phyloP scores from a whole-genome alignment of 2,797 vertebrate genomes.

The Sandelia bainsii region DNA sequence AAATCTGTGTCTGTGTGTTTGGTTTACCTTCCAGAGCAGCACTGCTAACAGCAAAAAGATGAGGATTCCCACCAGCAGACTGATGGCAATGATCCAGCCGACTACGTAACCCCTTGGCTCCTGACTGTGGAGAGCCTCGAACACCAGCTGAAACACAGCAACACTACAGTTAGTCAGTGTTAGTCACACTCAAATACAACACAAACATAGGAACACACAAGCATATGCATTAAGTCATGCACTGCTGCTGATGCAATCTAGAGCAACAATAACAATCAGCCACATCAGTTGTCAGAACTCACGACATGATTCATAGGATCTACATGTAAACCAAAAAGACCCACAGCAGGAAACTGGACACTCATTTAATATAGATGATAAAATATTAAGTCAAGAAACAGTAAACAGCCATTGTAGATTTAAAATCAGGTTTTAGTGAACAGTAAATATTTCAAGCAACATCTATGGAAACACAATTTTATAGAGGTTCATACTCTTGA shows the following conservation, averaged over 20 bases:
- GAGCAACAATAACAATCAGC: constrained; percentile 55
- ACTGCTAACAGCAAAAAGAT: constrained; percentile 97
- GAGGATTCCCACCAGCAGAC: constrained; percentile 97
- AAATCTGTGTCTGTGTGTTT: constrained; percentile 14
- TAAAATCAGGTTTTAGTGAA: neutral
- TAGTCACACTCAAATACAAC: constrained; percentile 44
- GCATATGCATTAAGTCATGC: constrained; percentile 52
- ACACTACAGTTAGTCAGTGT: constrained; percentile 41
- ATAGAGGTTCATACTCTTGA: no score
- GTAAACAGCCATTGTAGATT: neutral
- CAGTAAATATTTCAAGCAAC: neutral
- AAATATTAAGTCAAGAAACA: neutral
- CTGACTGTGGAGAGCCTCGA: constrained; percentile 98
- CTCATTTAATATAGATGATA: constrained; percentile 7
- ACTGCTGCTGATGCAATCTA: constrained; percentile 61
- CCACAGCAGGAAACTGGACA: neutral
- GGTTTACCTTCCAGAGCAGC: constrained; percentile 97
- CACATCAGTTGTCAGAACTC: constrained; percentile 11
- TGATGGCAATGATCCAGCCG: constrained; percentile 99
- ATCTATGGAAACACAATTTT: neutral
- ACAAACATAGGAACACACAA: constrained; percentile 32
- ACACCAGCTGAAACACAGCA: constrained; percentile 91
- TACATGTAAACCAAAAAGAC: constrained; percentile 20
- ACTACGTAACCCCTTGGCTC: constrained; percentile 98
- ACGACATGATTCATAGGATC: constrained; percentile 1